Conservation (phyloP, 2,113 vertebrate genomes). For the Actenoides hombroni region DNA sequence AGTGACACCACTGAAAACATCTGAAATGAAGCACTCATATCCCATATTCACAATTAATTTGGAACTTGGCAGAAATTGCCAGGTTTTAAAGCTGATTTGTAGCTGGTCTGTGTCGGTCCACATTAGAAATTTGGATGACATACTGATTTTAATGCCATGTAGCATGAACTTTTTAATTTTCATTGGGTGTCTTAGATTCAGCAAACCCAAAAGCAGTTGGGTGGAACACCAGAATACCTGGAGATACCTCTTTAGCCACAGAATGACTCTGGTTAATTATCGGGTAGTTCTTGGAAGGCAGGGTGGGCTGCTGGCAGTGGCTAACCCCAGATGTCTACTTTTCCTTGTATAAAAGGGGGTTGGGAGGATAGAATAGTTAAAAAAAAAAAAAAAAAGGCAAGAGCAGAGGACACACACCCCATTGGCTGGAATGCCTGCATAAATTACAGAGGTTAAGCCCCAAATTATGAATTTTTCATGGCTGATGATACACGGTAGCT, state of each 20-base stretch:
- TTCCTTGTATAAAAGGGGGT: neutral
- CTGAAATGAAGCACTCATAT: neutral
- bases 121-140: neutral
- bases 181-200: neutral
- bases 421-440: neutral
- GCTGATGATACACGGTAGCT: neutral
- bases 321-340: neutral
- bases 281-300: neutral
- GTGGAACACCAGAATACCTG: neutral
- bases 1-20: neutral
- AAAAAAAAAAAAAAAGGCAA: neutral
- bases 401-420: neutral
- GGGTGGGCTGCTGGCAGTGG: neutral
- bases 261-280: neutral
- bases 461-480: neutral
- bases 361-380: accelerated
- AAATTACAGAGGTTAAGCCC: neutral
- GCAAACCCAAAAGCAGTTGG: neutral
- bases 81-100: neutral
- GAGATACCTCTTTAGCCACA: neutral
- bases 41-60: neutral
- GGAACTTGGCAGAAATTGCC: neutral
- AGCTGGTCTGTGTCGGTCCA: neutral
- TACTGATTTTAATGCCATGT: neutral
- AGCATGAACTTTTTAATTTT: neutral